A percentile compares a stretch with the other conserved stretches of the same genome.
These are phyloP conservation scores for Vulpes ferrilata DNA, from an alignment of 2,113 vertebrate species.

Conservation along the genomic window DNA sequence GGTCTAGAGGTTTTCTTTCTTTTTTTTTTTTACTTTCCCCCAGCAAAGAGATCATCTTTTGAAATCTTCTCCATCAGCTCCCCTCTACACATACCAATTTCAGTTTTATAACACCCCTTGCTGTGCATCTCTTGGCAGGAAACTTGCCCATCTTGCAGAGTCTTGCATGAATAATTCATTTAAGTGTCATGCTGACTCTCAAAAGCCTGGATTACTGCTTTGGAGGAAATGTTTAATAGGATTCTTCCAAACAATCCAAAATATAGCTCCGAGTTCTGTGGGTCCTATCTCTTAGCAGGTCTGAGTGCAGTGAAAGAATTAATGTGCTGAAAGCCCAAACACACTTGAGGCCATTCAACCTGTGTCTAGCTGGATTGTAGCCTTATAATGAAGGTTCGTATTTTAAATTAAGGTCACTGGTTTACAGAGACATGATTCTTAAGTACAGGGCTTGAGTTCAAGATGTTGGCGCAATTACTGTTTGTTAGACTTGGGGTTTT, in stretches of 20 bases:
- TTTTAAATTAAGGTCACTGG: conserved; percentile 60
- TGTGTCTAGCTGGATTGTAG: not conserved
- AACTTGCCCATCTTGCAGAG: conserved; percentile 87
- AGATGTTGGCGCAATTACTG: not conserved
- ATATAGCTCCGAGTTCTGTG: conserved; percentile 61
- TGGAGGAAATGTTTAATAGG: conserved; percentile 86
- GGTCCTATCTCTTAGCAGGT: conserved; percentile 62
- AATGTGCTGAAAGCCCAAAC: conserved; percentile 67
- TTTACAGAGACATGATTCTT: conserved; percentile 16
- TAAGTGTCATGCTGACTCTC: conserved; percentile 86
- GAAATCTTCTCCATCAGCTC: conserved; percentile 83
- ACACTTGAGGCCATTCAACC: conserved; percentile 59
- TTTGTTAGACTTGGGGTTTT: conserved; percentile 8
- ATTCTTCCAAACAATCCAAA: conserved; percentile 83
- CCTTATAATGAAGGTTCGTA: conserved; percentile 18
- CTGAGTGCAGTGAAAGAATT: conserved; percentile 64
- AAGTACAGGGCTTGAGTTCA: not conserved
- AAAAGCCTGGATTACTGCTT: conserved; percentile 84
- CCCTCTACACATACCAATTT: conserved; percentile 83
- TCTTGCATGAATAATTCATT: conserved; percentile 89
- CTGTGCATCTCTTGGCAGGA: conserved; percentile 87
- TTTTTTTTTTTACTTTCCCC: not conserved
- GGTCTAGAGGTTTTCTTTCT: conserved; percentile 70
- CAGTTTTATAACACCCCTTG: conserved; percentile 85
- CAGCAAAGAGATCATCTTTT: conserved; percentile 82